Evolutionary conservation across 2,888 invertebrate species (phyloP).

Genomic region (Drosophila mulleri): DNA sequence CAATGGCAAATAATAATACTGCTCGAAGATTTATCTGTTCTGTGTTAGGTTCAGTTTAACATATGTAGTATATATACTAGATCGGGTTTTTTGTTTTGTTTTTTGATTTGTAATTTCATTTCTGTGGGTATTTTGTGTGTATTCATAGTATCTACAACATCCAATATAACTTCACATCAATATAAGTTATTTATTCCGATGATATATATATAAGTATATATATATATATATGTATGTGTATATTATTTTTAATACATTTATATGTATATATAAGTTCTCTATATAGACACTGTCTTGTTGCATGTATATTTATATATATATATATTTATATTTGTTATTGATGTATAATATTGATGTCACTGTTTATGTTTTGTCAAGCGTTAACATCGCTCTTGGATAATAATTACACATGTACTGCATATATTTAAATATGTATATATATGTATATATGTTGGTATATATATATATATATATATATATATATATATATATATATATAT

Average conservation of each 20-base stretch:
- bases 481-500: constrained; percentile 43
- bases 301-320: constrained; percentile 54
- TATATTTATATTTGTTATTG: constrained; percentile 42
- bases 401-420: constrained; percentile 64
- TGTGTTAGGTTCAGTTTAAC: constrained; percentile 26
- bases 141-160: constrained; percentile 82
- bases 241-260: constrained; percentile 27
- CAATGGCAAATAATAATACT: constrained; percentile 48
- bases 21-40: constrained; percentile 62
- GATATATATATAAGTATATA: constrained; percentile 28
- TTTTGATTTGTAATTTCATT: constrained; percentile 33
- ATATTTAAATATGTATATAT: constrained; percentile 27
- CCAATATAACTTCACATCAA: constrained; percentile 75
- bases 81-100: constrained; percentile 6
- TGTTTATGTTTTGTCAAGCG: constrained; percentile 19
- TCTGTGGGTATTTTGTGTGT: constrained; percentile 29
- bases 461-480: constrained; percentile 36
- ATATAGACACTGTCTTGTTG: constrained; percentile 44
- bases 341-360: constrained; percentile 48
- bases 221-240: constrained; percentile 25
- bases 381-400: constrained; percentile 51
- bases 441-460: constrained; percentile 47
- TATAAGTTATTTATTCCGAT: constrained; percentile 55
- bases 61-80: constrained; percentile 20
- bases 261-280: constrained; percentile 54